These are phyloP conservation scores for Alosa alosa DNA, from an alignment of 2,113 vertebrate species.

Conservation along the genomic window DNA sequence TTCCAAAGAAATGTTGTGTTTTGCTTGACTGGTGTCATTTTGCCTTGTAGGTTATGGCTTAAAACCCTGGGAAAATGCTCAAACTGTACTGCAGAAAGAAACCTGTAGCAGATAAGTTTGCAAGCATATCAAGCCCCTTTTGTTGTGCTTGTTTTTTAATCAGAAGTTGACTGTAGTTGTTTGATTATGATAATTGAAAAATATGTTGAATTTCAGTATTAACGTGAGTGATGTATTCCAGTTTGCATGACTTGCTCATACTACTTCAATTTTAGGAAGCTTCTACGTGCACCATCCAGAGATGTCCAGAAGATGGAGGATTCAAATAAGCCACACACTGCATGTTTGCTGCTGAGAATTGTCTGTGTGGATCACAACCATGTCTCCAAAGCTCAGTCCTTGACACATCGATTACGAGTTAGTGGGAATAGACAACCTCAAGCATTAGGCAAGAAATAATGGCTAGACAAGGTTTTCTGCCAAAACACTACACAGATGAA, in stretches of 20 bases:
- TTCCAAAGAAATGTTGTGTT: slow-evolving; percentile 24
- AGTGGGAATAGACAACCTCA: neutral
- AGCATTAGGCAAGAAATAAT: neutral
- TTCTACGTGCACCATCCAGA: neutral
- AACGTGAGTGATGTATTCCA: neutral
- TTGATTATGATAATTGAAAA: neutral
- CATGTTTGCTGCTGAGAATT: neutral
- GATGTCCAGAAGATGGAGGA: neutral
- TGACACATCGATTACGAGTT: neutral
- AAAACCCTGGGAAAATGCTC: slow-evolving; percentile 5
- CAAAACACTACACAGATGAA: neutral
- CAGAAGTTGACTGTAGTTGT: neutral
- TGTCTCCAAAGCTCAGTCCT: neutral
- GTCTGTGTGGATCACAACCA: neutral
- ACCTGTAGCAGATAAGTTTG: neutral
- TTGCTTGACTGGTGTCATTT: slow-evolving; percentile 34
- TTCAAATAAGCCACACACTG: neutral
- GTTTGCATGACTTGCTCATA: neutral
- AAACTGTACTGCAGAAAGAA: neutral
- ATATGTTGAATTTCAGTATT: neutral
- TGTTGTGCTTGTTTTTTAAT: neutral
- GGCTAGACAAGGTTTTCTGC: neutral
- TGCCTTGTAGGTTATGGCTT: neutral
- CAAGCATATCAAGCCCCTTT: neutral
- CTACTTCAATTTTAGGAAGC: neutral